These are phyloP conservation scores for Plumapathes pennacea DNA, from an alignment of 92 coral and sea anemone species.

Conservation along the genomic window DNA sequence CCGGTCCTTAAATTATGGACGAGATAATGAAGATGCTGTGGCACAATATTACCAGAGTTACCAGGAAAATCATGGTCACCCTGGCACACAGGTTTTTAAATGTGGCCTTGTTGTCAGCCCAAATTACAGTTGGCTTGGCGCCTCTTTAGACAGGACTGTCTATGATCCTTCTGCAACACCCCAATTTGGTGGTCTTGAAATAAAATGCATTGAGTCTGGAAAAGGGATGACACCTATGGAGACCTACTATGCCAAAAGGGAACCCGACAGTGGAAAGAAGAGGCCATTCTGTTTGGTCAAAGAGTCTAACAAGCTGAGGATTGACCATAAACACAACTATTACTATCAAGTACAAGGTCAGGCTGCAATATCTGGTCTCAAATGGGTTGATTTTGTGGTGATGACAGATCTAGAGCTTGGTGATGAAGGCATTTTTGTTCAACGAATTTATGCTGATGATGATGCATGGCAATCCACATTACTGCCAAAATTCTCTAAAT, in stretches of 20 bases:
- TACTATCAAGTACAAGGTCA: conserved; percentile 61
- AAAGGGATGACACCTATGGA: conserved; percentile 64
- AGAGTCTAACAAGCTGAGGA: conserved; percentile 10
- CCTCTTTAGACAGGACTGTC: conserved; percentile 60
- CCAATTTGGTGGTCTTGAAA: conserved; percentile 49
- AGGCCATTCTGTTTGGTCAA: conserved; percentile 37
- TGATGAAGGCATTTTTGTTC: conserved; percentile 53
- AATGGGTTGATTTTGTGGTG: conserved; percentile 60
- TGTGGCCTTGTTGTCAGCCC: conserved; percentile 60
- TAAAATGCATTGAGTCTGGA: conserved; percentile 66
- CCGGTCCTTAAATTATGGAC: conserved; percentile 43
- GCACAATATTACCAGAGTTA: conserved; percentile 27
- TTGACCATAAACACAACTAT: conserved; percentile 41
- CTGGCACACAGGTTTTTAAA: conserved; percentile 45
- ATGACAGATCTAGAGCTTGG: conserved; percentile 63
- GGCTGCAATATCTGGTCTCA: conserved; percentile 52
- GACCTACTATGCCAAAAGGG: conserved; percentile 34
- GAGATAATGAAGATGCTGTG: conserved; percentile 45
- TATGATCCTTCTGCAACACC: conserved; percentile 48
- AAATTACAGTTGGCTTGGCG: conserved; percentile 63
- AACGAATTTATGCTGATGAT: conserved; percentile 37
- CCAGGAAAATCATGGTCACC: conserved; percentile 60
- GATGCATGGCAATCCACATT: conserved; percentile 33
- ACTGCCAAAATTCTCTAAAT: conserved; percentile 33
- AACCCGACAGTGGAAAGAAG: conserved; percentile 44